phyloP scores from a whole-genome alignment of 2,888 invertebrate species.

The Mythimna lalbum region DNA sequence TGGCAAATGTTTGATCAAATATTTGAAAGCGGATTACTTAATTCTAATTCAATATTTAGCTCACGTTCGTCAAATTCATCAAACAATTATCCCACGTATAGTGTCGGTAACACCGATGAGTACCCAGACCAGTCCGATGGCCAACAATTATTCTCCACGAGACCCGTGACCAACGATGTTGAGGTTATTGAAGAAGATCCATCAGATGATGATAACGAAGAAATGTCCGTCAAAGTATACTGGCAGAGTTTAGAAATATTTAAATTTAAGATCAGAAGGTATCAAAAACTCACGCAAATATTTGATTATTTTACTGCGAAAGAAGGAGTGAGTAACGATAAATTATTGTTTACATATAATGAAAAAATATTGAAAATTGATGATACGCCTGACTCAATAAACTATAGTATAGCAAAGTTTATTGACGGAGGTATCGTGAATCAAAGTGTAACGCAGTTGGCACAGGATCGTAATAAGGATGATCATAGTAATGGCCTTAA shows the following conservation, averaged over 20 bases:
- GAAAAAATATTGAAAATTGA: conserved; percentile 79
- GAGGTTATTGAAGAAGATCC: conserved; percentile 65
- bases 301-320: conserved; percentile 81
- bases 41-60: not conserved
- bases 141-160: conserved; percentile 73
- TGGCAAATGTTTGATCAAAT: conserved; percentile 30
- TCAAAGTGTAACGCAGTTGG: conserved; percentile 71
- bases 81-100: conserved; percentile 69
- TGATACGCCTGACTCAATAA: conserved; percentile 84
- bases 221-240: conserved; percentile 84
- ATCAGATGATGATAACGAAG: conserved; percentile 79
- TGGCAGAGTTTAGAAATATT: conserved; percentile 84
- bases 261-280: conserved; percentile 81
- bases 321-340: conserved; percentile 76
- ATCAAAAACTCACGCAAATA: conserved; percentile 81
- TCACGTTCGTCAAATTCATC: not conserved
- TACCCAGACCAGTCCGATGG: conserved; percentile 77
- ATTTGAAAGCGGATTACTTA: not conserved
- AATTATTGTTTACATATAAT: conserved; percentile 82
- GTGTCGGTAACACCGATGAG: conserved; percentile 81
- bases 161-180: conserved; percentile 56
- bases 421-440: conserved; percentile 85
- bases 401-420: conserved; percentile 83
- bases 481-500: conserved; percentile 70
- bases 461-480: conserved; percentile 43